Evolutionary conservation across 2,888 invertebrate genomes (phyloP), one percentile per base, ranked within the genome.

Genomic region (Ectemnius cavifrons): DNA sequence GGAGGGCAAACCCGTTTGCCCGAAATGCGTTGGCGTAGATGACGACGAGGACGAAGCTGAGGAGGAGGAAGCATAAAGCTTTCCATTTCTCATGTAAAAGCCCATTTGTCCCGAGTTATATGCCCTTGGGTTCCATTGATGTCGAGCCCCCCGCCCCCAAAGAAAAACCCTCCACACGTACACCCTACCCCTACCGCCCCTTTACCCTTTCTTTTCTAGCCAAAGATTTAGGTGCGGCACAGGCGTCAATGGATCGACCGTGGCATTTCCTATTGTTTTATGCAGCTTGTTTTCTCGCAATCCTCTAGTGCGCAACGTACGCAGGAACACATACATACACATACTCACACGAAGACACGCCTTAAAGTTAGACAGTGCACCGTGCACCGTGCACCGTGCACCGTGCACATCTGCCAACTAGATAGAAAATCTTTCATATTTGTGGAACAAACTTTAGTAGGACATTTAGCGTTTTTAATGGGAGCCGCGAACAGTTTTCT

Each of bases 1-100:
- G 94, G 98, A 98, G 92, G 97, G 97, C 88, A 96, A 97, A 92
- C 98, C 98, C 56, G 98, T 98, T 90, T 99, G 98, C 93, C 97
- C 97, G 71, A 94, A 94, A 92, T 97, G 97, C 92, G 96, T 96
- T 91, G 97, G 97, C 87, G 96, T 96, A 84, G 97, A 97, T 88
- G 97, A 97, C 90, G 97, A 97, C 88, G 96, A 93, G 82, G 93
- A 93, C 78, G 93, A 93, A 82, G 52, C 52, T 16, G 91, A 91
- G 62, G 90, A 90, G 68, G 91, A 91, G 79, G 88, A 88, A 75
- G 88, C 84, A 72, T 83, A 82, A 74, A 57, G 72, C 37, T 65
- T 67, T 71, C 70, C 69, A 71, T 83, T 72, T 73, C 71, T 77
- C 63, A 83, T 73, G 79, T 72, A 66, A 71, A 77, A 67, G 72